Base-by-base conservation (phyloP, 2,797 vertebrate species). In the Spinus olivaceus region DNA sequence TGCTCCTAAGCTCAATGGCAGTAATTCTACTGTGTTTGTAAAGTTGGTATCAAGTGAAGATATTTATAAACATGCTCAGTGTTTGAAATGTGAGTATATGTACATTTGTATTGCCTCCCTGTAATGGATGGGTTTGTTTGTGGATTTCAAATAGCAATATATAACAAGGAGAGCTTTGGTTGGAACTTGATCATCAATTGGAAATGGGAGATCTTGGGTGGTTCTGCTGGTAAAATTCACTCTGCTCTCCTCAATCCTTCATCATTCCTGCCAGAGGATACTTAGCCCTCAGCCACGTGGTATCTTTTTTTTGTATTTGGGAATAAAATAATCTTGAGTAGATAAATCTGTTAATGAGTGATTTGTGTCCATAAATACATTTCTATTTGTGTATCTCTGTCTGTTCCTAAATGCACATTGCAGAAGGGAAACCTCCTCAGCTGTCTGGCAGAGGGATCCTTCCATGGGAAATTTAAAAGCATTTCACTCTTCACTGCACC, bases 1-100 rank as follows among this genome's bases (percentile, higher is more conserved):
- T 87, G 84, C 54, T 93, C 8, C 67, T 91, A 83, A 85, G 46
- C 23, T 90, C 64, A 54, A 41, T 86, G 49, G 24, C 65, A 65
- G 72, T 85, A 49, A 87, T 69, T 91, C 76, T 78, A 15, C 47
- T 64, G 53, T 87, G 59, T 93, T 85, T 65, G 13, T 94, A 89
- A 89, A 64, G 50, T 23, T 85, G 39, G 3, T 67, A 35, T 60
- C 61, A 64, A 72, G 25, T 50, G 73, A 93, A 95, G 79, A 71
- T 67, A 54, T 22, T 89, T 80, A 10, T 80, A 78, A 87, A 77
- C 37, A 51, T 81, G 69, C 53, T 92, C 46, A 61, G 6, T 91
- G 61, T 88, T 88, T 95, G 66, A 91, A 93, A 94, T 94, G 89
- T 94, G 91, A 91, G 81, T 96, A 82, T 87, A 57, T 60, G 35